Percentiles rank a stretch among this genome's conserved stretches.
phyloP scores from a whole-genome alignment of 2,797 vertebrate genomes.

The Bryconaethiops microstoma region DNA sequence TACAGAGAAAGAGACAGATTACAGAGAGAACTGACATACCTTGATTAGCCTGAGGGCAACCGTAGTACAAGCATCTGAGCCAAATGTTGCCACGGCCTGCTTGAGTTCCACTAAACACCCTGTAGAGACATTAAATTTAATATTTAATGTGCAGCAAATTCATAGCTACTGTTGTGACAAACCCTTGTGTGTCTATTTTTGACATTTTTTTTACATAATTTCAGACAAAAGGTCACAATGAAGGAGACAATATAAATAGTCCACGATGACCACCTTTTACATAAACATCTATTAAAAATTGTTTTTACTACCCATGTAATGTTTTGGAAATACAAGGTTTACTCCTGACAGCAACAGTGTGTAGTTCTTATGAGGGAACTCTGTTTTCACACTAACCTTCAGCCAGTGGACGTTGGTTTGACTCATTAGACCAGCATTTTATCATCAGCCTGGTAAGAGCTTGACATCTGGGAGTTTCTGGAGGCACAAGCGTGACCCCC shows the following conservation, averaged over 20 bases:
- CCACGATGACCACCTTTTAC: too few relatives aligned
- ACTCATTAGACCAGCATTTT: constrained; percentile 69
- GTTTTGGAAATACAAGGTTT: too few relatives aligned
- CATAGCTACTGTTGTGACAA: too few relatives aligned
- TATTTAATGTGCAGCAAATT: background rate
- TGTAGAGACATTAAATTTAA: background rate
- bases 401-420: constrained; percentile 57
- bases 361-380: too few relatives aligned
- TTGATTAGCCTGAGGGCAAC: constrained; percentile 52
- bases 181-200: too few relatives aligned
- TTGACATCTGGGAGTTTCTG: constrained; percentile 51
- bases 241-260: too few relatives aligned
- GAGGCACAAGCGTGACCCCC: constrained; percentile 58
- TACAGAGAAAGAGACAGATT: too few relatives aligned
- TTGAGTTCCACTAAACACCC: constrained; percentile 56
- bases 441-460: constrained; percentile 61
- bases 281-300: too few relatives aligned
- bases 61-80: constrained; percentile 19
- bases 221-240: too few relatives aligned
- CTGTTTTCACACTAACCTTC: constrained; percentile 16
- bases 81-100: constrained; percentile 41
- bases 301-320: too few relatives aligned
- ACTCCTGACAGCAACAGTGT: too few relatives aligned
- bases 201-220: too few relatives aligned
- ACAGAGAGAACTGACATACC: constrained; percentile 38